Evolutionary conservation across 2,797 vertebrate genomes (phyloP), one percentile per base, ranked within the genome.

Genomic region (Arctocebus calabarensis): DNA sequence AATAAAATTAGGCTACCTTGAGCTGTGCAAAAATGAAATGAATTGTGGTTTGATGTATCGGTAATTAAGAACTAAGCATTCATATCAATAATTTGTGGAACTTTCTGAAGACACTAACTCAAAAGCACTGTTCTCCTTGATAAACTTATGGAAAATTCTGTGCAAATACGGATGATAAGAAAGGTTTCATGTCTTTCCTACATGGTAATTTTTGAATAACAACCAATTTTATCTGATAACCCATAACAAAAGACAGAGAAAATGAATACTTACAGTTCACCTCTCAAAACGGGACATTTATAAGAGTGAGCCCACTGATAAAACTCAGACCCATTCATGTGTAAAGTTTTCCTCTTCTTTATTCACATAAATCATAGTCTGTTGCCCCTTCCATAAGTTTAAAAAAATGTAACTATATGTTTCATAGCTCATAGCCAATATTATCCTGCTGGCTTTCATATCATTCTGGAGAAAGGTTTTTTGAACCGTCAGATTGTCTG

Each of bases 151-250:
- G 70, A 17, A 71, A 84, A 70, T 83, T 85, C 83, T 89, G 61
- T 52, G 48, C 9, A 88, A 52, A 34, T 88, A 29, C 2, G 70
- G 23, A 43, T 85, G 77, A 62, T 16, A 87, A 73, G 37, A 87
- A 73, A 57, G 40, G 19, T 22, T 95, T 92, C 43, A 4, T 81
- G 77, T 66, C 17, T 89, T 92, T 81, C 9, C 61, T 59, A 20
- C 43, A 83, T 70, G 55, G 22, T 59, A 25, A 77, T 82, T 91
- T 95, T 85, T 77, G 10, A 89, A 71, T 23, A 88, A 29, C 59
- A 16, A 55, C 3, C 81, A 90, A 94, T 93, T 91, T 92, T 83
- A 85, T 95, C 73, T 78, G 32, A 68, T 62, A 92, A 83, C 23
- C 6, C 22, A 48, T 70, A 45, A 90, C 83, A 91, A 10, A 90